Evolutionary conservation across 2,888 invertebrate species (phyloP).

Genomic region (Ceriagrion tenellum): DNA sequence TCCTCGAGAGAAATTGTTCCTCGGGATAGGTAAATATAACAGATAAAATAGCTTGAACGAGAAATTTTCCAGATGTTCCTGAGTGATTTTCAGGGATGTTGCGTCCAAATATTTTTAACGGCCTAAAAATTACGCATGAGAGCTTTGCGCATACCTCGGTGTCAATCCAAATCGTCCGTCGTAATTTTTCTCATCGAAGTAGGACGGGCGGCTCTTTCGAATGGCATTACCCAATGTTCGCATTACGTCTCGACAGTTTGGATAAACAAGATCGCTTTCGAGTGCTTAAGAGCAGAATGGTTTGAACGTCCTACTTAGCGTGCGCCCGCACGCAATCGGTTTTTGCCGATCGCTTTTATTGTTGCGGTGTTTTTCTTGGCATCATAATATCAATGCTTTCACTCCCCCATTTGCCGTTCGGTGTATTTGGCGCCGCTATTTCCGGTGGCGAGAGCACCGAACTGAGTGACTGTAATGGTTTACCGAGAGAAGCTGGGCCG

Average conservation of each 20-base stretch:
- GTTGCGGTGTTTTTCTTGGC: constrained; percentile 27
- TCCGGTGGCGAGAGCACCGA: background rate
- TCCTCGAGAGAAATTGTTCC: no score
- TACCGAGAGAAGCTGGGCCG: background rate
- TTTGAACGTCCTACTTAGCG: background rate
- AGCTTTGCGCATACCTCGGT: background rate
- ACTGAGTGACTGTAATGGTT: background rate
- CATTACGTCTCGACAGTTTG: background rate
- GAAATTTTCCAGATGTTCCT: background rate
- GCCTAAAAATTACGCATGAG: background rate
- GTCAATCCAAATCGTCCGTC: background rate
- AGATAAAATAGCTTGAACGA: background rate
- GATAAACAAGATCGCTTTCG: background rate
- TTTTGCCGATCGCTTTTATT: constrained; percentile 5
- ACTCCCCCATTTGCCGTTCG: background rate
- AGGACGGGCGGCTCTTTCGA: background rate
- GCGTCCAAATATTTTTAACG: background rate
- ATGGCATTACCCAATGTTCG: background rate
- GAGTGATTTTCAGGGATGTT: background rate
- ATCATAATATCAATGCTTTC: background rate
- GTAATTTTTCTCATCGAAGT: background rate
- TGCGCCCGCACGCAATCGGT: background rate
- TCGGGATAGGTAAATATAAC: no score
- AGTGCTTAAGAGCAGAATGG: background rate
- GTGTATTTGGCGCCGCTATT: background rate